Conservation (phyloP, 2,113 vertebrate genomes). For the Bambusicola thoracicus region DNA sequence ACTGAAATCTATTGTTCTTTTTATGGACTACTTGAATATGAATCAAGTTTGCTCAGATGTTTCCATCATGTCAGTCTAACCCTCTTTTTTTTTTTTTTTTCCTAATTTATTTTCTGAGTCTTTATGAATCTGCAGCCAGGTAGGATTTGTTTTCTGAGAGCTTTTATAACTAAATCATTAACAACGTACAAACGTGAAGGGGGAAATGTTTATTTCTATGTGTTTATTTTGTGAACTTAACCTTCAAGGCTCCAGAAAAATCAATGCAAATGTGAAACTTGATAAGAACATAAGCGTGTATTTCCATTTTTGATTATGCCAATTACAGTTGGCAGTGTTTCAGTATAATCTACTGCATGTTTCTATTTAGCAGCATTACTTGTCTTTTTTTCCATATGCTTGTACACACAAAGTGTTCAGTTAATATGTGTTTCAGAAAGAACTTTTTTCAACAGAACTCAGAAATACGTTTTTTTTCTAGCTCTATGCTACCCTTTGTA, state of each 20-base stretch:
- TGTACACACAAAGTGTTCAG: neutral
- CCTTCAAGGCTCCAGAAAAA: neutral
- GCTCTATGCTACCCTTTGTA: neutral
- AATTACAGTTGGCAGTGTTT: neutral
- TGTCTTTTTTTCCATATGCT: neutral
- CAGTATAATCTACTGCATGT: neutral
- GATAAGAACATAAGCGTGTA: neutral
- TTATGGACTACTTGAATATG: neutral
- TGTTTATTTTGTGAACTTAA: neutral
- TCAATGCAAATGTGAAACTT: neutral
- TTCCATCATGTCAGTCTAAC: neutral
- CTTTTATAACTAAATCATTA: neutral
- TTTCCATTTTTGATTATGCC: neutral
- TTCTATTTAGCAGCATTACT: neutral
- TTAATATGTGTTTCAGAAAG: neutral
- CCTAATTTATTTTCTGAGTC: neutral
- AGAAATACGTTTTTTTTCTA: neutral
- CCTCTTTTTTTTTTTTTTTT: neutral
- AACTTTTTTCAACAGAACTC: neutral
- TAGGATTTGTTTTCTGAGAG: conserved; percentile 1
- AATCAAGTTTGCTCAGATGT: neutral
- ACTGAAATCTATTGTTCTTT: neutral
- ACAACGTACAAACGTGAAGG: neutral
- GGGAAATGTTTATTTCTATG: neutral
- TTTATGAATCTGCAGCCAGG: neutral